These are phyloP conservation scores for Camarhynchus parvulus DNA, from an alignment of 2,113 vertebrate species.

Conservation along the genomic window DNA sequence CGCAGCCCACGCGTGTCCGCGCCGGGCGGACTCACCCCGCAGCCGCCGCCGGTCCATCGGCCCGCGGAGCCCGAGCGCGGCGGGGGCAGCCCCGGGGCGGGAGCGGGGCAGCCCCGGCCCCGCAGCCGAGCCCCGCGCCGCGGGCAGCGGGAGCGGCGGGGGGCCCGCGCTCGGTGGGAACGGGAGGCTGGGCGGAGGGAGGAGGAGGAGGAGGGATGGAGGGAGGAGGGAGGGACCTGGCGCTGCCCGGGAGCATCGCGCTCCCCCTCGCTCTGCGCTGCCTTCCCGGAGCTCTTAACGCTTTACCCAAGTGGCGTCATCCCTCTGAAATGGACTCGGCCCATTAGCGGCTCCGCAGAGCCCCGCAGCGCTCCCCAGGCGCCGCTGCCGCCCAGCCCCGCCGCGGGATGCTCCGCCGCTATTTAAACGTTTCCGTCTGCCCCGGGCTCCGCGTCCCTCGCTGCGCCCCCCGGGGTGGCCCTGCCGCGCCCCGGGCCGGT, in stretches of 20 bases:
- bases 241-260: conserved; percentile 59
- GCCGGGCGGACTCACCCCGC: conserved; percentile 18
- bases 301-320: conserved; percentile 82
- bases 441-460: background rate
- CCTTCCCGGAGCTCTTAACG: conserved; percentile 80
- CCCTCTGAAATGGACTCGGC: conserved; percentile 78
- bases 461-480: background rate
- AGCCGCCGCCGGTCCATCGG: background rate
- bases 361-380: conserved; percentile 76
- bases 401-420: background rate
- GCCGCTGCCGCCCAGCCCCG: background rate
- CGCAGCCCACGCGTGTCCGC: background rate
- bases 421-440: conserved; percentile 52
- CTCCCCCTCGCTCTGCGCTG: conserved; percentile 44
- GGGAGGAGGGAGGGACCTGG: conserved; percentile 32
- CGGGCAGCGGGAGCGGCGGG: background rate
- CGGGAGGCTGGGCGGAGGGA: conserved; percentile 65
- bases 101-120: background rate
- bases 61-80: background rate
- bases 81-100: background rate
- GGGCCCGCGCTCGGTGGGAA: background rate
- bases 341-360: conserved; percentile 81
- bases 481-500: background rate
- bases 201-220: background rate
- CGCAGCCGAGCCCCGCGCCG: background rate